These are phyloP conservation scores for Paramormyrops hopkinsi DNA, from an alignment of 2,797 vertebrate genomes.

Conservation along the genomic window DNA sequence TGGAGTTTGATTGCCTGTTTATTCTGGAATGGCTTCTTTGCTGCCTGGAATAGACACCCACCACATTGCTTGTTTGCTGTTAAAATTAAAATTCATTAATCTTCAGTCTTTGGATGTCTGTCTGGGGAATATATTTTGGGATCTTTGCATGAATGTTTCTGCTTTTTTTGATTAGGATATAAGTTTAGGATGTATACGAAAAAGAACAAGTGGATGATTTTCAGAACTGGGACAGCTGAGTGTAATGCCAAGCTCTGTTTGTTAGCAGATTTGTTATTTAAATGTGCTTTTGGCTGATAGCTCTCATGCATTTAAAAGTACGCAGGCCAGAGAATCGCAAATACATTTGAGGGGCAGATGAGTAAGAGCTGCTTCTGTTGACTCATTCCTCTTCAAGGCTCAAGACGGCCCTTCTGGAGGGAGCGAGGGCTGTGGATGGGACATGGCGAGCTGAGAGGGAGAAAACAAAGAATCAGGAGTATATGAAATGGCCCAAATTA, in stretches of 20 bases:
- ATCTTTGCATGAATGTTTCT: background rate
- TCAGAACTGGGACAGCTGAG: background rate
- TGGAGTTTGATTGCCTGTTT: background rate
- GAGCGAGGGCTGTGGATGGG: background rate
- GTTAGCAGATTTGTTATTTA: conserved; percentile 1
- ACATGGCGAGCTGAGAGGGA: background rate
- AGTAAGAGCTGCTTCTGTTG: background rate
- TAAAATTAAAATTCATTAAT: background rate
- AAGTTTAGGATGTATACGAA: background rate
- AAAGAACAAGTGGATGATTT: background rate
- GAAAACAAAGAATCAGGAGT: background rate
- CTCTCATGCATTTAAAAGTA: background rate
- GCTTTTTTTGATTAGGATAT: background rate
- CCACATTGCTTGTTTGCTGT: background rate
- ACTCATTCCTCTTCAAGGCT: background rate
- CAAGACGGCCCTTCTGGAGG: background rate
- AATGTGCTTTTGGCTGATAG: conserved; percentile 10
- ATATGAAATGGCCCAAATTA: background rate
- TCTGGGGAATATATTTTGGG: background rate
- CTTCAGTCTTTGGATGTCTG: background rate
- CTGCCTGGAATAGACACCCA: background rate
- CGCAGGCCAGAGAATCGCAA: background rate
- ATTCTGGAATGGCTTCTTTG: background rate
- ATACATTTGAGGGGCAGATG: background rate
- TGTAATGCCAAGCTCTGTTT: background rate